phyloP scores from a whole-genome alignment of 2,797 vertebrate species.

The Hydrocynus forskahlii region DNA sequence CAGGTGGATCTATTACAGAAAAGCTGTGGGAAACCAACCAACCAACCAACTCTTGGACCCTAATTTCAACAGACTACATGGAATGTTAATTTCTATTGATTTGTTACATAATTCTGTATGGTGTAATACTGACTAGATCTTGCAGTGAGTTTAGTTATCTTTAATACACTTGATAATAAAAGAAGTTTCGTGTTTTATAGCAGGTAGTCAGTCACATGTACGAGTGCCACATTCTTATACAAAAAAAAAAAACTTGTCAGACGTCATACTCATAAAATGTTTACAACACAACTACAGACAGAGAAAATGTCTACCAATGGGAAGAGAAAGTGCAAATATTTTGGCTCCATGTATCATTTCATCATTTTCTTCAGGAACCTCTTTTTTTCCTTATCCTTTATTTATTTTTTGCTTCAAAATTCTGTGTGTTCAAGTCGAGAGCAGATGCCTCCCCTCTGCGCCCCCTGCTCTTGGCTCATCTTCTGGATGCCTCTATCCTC shows the following conservation, averaged over 20 bases:
- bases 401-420: constrained; percentile 67
- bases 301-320: constrained; percentile 71
- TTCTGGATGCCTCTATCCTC: constrained; percentile 76
- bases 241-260: constrained; percentile 42
- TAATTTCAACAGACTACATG: constrained; percentile 34
- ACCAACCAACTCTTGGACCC: constrained; percentile 6
- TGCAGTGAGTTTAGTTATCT: constrained; percentile 41
- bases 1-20: constrained; percentile 36
- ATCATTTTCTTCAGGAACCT: constrained; percentile 58
- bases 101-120: not conserved
- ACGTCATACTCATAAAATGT: constrained; percentile 62
- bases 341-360: constrained; percentile 71
- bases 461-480: constrained; percentile 74
- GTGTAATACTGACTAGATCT: constrained; percentile 53
- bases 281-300: constrained; percentile 66
- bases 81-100: constrained; percentile 18
- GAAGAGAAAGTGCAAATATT: constrained; percentile 86
- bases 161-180: constrained; percentile 24
- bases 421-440: constrained; percentile 60
- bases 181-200: constrained; percentile 28
- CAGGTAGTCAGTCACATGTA: constrained; percentile 43
- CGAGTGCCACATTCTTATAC: constrained; percentile 41
- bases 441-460: constrained; percentile 73
- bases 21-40: not conserved
- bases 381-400: constrained; percentile 67